These are phyloP conservation scores for Coregonus sp. DNA, from an alignment of 2,797 vertebrate genomes.

Conservation along the genomic window DNA sequence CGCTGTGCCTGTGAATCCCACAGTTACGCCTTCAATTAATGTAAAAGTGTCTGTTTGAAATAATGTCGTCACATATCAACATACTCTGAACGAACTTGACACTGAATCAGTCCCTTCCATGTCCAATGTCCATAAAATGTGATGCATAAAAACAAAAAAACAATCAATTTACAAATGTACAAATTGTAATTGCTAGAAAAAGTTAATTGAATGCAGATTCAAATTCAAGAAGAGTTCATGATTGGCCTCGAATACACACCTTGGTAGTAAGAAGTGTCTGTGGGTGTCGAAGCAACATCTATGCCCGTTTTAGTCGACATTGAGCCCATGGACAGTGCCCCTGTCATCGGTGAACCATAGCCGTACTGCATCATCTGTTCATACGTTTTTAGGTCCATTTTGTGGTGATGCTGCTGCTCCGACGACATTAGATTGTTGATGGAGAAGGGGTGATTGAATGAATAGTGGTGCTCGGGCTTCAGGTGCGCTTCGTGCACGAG, in stretches of 20 bases:
- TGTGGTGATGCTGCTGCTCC: constrained; percentile 77
- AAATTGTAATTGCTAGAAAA: constrained; percentile 15
- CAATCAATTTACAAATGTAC: constrained; percentile 45
- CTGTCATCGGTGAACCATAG: constrained; percentile 81
- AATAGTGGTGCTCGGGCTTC: constrained; percentile 86
- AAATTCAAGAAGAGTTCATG: constrained; percentile 83
- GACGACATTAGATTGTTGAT: constrained; percentile 91
- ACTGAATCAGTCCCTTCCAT: not conserved
- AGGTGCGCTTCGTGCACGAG: constrained; percentile 84
- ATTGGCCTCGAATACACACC: constrained; percentile 84
- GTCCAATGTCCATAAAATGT: not conserved
- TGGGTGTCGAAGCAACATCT: constrained; percentile 75
- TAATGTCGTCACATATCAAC: constrained; percentile 64
- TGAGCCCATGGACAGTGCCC: constrained; percentile 78
- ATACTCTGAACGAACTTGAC: constrained; percentile 22
- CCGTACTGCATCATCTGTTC: constrained; percentile 87
- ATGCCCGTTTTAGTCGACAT: constrained; percentile 81
- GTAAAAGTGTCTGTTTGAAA: not conserved
- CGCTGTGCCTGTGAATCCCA: not conserved
- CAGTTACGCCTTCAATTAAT: not conserved
- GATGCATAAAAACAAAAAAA: constrained; percentile 4
- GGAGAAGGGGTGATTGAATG: constrained; percentile 94
- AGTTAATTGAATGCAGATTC: constrained; percentile 15
- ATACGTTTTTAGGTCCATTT: constrained; percentile 87
- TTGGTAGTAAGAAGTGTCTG: constrained; percentile 85